Percentiles rank a stretch among this genome's conserved stretches.
Evolutionary conservation across 1,140 invertebrate species (phyloP).

Genomic region (Achatina immaculata): DNA sequence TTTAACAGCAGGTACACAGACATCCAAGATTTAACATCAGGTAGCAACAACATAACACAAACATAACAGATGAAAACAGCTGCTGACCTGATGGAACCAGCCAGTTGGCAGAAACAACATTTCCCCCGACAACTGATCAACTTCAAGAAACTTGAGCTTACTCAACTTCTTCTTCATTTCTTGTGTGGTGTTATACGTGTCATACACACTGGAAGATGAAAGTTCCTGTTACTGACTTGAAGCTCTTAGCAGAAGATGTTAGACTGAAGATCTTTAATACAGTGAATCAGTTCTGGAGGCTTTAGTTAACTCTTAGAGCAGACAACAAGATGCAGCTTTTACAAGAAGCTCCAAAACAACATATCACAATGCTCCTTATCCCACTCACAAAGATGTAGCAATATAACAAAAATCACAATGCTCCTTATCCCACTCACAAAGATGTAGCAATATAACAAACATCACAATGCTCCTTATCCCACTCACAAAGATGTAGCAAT

Average conservation of each 20-base stretch:
- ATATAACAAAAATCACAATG: too few species aligned
- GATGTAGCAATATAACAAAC: too few species aligned
- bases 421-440: too few species aligned
- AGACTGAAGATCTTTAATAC: slow-evolving; percentile 18
- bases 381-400: slow-evolving; percentile 35
- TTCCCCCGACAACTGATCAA: slow-evolving; percentile 67
- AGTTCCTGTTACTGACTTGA: slow-evolving; percentile 38
- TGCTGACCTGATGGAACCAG: slow-evolving; percentile 70
- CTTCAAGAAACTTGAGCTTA: slow-evolving; percentile 58
- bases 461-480: too few species aligned
- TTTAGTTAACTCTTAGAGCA: slow-evolving; percentile 60
- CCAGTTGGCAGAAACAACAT: slow-evolving; percentile 69
- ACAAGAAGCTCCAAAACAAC: too few species aligned
- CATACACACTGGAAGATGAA: slow-evolving; percentile 12
- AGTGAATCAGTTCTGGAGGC: slow-evolving; percentile 36
- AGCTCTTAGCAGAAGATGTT: slow-evolving; percentile 60
- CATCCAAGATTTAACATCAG: too few species aligned
- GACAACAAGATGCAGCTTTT: slow-evolving; percentile 22
- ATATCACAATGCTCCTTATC: not conserved
- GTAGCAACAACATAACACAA: too few species aligned
- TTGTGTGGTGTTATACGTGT: slow-evolving; percentile 34
- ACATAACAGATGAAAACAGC: too few species aligned
- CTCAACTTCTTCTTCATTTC: slow-evolving; percentile 53
- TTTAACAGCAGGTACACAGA: too few species aligned
- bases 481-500: too few species aligned